Base-by-base conservation (phyloP, 2,113 vertebrate genomes). In the Percina caprodes region DNA sequence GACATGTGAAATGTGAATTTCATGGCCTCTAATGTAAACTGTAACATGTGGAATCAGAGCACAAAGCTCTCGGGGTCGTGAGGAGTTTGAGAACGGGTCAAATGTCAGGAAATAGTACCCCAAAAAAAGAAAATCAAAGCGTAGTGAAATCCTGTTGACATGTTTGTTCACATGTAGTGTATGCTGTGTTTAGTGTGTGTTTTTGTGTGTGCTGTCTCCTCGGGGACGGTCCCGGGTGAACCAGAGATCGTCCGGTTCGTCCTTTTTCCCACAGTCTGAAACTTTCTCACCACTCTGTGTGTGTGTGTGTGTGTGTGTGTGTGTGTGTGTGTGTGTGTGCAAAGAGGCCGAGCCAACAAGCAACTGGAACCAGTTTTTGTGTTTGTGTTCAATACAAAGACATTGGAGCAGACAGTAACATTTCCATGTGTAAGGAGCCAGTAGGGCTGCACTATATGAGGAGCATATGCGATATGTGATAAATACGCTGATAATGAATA, bases 221-320 rank as follows among this genome's bases (percentile, higher is more conserved):
- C 23, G 0, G 80, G 85, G 87, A 84, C 54, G 9, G 42, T 30
- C 21, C 11, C 6, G 49, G 74, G 52, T 33, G 56, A 74, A n/a
- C 35, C 46, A 60, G 70, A 54, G 83, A 85, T 82, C 26, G 19
- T 67, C 77, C 82, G 35, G 74, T 60, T 77, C 6, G 18, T 87
- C 66, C 55, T 70, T 42, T 76, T 89, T 91, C 91, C 89, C 91
- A 92, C 90, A 88, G 82, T 62, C 80, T 65, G 2, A 42, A 78
- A 73, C 60, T 54, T 84, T 84, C 83, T 82, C 88, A 87, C 24
- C 76, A 15, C 39, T 1, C 1, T 15, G 18, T 54, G 59, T 45
- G 63, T 46, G 79, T 19, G 51, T 55, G 52, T 58, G 69, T 78
- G 74, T 35, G 65, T 71, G 45, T 21, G 19, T 21, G 23, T 35